Conservation (phyloP, 2,113 vertebrate species). For the Chaetodon auriga region DNA sequence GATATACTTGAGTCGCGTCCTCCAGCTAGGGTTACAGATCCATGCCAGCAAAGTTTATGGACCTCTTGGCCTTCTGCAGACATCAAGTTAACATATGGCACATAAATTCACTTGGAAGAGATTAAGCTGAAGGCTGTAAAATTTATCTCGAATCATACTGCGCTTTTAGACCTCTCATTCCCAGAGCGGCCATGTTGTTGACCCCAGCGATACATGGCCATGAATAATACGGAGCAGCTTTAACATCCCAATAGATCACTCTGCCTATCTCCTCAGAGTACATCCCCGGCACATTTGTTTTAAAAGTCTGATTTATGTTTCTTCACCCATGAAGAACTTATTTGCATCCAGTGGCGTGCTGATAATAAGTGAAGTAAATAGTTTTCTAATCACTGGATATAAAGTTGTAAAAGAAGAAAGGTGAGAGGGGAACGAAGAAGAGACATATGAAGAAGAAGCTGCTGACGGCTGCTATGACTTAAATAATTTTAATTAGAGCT, state of each 20-base stretch:
- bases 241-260: conserved; percentile 65
- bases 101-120: conserved; percentile 48
- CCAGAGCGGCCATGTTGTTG: conserved; percentile 54
- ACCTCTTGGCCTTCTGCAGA: conserved; percentile 28
- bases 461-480: conserved; percentile 35
- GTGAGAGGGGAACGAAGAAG: background rate
- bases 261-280: conserved; percentile 52
- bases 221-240: conserved; percentile 60
- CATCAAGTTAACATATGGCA: conserved; percentile 41
- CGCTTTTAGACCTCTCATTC: conserved; percentile 51
- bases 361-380: conserved; percentile 38
- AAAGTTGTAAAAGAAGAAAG: background rate
- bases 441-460: background rate
- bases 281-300: conserved; percentile 59
- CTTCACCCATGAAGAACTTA: conserved; percentile 40
- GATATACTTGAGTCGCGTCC: conserved; percentile 13
- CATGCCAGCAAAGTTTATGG: conserved; percentile 38
- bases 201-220: conserved; percentile 49
- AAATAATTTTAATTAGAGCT: conserved; percentile 53
- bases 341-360: conserved; percentile 45
- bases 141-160: conserved; percentile 45
- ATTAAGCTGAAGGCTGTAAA: conserved; percentile 38
- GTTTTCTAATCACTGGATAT: conserved; percentile 43
- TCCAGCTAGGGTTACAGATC: conserved; percentile 20
- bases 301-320: conserved; percentile 70